These are phyloP conservation scores for Drosophila siamana DNA, from an alignment of 2,888 invertebrate species.

Conservation along the genomic window DNA sequence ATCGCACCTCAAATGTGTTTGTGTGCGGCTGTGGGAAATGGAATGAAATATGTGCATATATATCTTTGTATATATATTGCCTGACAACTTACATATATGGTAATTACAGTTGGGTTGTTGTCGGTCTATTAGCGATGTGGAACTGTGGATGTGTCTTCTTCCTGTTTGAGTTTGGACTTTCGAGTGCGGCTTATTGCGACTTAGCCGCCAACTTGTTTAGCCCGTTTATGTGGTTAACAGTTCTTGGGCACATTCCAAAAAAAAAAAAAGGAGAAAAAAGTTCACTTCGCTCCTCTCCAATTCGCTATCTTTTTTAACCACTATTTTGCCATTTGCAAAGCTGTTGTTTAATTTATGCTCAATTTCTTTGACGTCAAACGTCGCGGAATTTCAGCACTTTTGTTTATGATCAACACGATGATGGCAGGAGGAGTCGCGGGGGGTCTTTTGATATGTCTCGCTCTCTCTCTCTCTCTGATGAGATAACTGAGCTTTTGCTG, in stretches of 20 bases:
- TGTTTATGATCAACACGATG: constrained; percentile 7
- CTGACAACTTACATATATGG: constrained; percentile 65
- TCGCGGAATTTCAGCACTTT: constrained; percentile 19
- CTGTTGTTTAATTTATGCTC: constrained; percentile 45
- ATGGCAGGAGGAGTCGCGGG: constrained; percentile 1
- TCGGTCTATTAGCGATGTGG: constrained; percentile 23
- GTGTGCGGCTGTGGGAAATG: constrained; percentile 16
- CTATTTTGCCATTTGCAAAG: constrained; percentile 12
- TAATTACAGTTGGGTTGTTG: constrained; percentile 69
- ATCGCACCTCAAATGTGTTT: constrained; percentile 38
- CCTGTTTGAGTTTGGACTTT: constrained; percentile 36
- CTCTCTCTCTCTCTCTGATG: no score
- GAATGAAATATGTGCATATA: constrained; percentile 41
- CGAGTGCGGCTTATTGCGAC: constrained; percentile 23
- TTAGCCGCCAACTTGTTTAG: constrained; percentile 45
- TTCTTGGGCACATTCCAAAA: constrained; percentile 61
- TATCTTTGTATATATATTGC: constrained; percentile 42
- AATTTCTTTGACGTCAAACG: constrained; percentile 49
- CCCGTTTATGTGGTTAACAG: constrained; percentile 74
- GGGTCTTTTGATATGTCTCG: constrained; percentile 27
- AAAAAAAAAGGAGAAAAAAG: neutral
- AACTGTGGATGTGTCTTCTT: constrained; percentile 31
- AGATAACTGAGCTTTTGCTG: constrained; percentile 36
- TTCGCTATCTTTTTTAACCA: neutral
- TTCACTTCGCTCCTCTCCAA: neutral